Conservation (phyloP, 53 echinoderm and acorn worm genomes). For the Echinometra lucunter region DNA sequence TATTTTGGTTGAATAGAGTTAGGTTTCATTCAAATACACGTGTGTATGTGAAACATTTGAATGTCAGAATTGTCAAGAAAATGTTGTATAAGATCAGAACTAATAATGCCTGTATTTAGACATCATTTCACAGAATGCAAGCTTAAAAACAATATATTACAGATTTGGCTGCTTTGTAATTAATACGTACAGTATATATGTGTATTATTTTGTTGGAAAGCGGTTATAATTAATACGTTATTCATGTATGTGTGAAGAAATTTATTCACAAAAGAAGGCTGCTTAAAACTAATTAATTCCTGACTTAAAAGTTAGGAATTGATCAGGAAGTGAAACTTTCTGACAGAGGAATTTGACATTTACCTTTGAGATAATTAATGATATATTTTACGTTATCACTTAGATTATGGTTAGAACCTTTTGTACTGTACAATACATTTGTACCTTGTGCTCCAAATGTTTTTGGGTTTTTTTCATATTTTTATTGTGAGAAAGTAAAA, state of each 20-base stretch:
- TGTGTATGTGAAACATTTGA: too few species aligned
- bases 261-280: background rate
- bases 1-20: background rate
- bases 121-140: background rate
- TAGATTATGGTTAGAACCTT: background rate
- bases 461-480: background rate
- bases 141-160: background rate
- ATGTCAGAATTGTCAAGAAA: background rate
- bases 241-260: background rate
- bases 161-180: slow-evolving; percentile 4
- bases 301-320: background rate
- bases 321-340: background rate
- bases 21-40: background rate
- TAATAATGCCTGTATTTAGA: background rate
- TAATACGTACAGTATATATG: background rate
- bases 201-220: background rate
- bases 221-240: background rate
- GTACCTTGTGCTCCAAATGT: background rate
- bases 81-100: background rate
- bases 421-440: background rate
- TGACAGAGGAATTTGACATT: background rate
- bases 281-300: too few species aligned
- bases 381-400: too few species aligned
- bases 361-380: background rate
- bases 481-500: background rate